These are phyloP conservation scores for Platysternon megacephalum DNA, from an alignment of 2,113 vertebrate genomes.

Conservation along the genomic window DNA sequence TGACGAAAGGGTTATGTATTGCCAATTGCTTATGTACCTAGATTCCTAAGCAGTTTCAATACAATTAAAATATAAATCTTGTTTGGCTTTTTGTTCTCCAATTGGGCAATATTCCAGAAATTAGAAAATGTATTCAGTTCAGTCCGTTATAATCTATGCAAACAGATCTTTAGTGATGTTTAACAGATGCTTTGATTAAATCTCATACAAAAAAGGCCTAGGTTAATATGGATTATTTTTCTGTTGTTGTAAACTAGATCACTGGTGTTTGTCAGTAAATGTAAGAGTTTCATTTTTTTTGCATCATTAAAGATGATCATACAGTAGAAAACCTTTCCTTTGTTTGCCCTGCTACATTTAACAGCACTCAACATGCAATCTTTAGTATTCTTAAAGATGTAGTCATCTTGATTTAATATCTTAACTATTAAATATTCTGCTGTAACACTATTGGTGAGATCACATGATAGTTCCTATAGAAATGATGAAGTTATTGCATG, in stretches of 20 bases:
- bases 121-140: neutral
- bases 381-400: neutral
- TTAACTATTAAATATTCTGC: neutral
- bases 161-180: neutral
- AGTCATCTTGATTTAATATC: neutral
- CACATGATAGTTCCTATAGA: neutral
- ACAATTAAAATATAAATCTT: conserved; percentile 29
- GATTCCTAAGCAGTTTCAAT: neutral
- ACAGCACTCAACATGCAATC: neutral
- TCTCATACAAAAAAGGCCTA: neutral
- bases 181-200: neutral
- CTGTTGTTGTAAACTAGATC: neutral
- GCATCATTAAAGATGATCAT: neutral
- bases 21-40: neutral
- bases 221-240: neutral
- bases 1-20: neutral
- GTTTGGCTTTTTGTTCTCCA: conserved; percentile 8
- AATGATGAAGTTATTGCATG: neutral
- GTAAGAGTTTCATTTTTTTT: neutral
- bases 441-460: neutral
- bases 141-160: neutral
- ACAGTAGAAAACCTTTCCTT: neutral
- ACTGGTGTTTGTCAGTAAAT: rapidly evolving
- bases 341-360: neutral
- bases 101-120: conserved; percentile 22